Evolutionary conservation across 2,797 vertebrate genomes (phyloP).

Genomic region (Crenuchus spilurus): DNA sequence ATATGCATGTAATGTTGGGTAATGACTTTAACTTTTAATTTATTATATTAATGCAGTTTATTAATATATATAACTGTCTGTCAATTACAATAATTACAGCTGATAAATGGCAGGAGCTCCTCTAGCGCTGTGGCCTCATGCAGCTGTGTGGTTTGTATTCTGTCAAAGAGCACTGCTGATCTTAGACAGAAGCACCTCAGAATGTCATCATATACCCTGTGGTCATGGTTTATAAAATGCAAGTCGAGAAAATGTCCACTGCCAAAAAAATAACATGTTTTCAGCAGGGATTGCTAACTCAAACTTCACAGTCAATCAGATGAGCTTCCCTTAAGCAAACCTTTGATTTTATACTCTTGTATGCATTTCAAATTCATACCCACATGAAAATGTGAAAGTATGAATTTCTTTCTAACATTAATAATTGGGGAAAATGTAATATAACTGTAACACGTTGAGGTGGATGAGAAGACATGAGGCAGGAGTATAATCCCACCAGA

Average conservation of each 20-base stretch:
- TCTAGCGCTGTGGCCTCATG: background rate
- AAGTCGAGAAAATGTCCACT: slow-evolving; percentile 7
- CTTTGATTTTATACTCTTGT: too few species aligned
- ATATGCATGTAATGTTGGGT: too few species aligned
- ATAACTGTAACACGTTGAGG: too few species aligned
- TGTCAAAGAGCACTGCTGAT: background rate
- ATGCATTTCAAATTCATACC: too few species aligned
- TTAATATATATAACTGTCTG: slow-evolving; percentile 1
- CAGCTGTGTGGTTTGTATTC: background rate
- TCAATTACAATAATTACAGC: background rate
- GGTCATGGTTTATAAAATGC: slow-evolving; percentile 12
- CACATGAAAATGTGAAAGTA: too few species aligned
- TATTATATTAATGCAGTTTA: background rate
- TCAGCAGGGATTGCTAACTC: too few species aligned
- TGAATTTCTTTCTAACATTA: too few species aligned
- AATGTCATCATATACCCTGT: slow-evolving; percentile 14
- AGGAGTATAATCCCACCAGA: too few species aligned
- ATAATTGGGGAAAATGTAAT: too few species aligned
- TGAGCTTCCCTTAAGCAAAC: too few species aligned
- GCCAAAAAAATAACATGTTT: background rate
- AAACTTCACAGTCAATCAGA: too few species aligned
- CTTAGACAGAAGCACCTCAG: background rate
- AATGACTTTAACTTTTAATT: background rate
- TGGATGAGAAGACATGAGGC: too few species aligned
- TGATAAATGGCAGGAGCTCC: background rate